phyloP scores from a whole-genome alignment of 1,140 invertebrate species.

The Armadillidium nasatum region DNA sequence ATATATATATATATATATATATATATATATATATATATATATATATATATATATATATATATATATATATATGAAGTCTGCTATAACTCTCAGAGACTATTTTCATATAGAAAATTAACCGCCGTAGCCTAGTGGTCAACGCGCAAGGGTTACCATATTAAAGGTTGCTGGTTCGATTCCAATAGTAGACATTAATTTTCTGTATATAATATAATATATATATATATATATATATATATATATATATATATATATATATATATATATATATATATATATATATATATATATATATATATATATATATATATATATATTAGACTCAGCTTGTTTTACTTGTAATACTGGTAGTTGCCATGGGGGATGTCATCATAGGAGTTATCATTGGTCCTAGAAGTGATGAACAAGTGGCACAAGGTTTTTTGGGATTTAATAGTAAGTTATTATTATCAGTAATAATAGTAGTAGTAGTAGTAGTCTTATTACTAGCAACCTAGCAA shows the following conservation, averaged over 20 bases:
- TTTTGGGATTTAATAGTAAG: constrained; percentile 54
- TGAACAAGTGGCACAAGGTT: constrained; percentile 52
- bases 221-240: background rate
- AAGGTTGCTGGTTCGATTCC: no score
- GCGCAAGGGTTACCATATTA: no score
- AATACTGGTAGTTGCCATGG: constrained; percentile 55
- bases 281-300: no score
- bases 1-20: background rate
- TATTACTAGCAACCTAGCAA: no score
- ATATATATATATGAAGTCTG: background rate
- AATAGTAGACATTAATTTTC: no score
- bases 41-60: constrained; percentile 24
- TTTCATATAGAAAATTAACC: no score
- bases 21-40: constrained; percentile 11
- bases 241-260: background rate
- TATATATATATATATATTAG: constrained; percentile 45
- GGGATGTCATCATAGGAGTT: constrained; percentile 54
- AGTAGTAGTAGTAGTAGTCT: no score
- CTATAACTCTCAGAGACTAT: no score
- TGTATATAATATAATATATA: constrained; percentile 21
- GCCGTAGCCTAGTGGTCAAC: no score
- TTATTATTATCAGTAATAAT: background rate
- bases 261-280: no score
- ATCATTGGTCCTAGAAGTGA: constrained; percentile 54
- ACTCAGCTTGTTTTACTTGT: constrained; percentile 56